A percentile compares a stretch with the other conserved stretches of the same genome.
These are phyloP conservation scores for Drosophila melanosoma DNA, from an alignment of 2,888 invertebrate genomes.

Conservation along the genomic window DNA sequence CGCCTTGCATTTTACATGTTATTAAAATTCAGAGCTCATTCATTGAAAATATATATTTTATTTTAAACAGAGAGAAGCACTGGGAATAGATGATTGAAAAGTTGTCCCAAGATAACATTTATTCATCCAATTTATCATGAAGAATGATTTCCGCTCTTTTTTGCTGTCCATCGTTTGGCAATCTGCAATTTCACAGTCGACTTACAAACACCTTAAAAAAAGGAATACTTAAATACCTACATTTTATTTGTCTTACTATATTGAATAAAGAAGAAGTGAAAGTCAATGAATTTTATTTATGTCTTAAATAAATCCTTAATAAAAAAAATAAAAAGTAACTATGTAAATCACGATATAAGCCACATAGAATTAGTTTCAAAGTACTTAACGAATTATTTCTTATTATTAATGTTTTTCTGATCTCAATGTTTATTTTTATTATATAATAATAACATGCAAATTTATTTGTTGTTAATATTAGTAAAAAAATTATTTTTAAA, in stretches of 20 bases:
- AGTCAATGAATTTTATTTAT: background rate
- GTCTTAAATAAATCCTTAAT: background rate
- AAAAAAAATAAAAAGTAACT: too few species aligned
- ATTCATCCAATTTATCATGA: background rate
- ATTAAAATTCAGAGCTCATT: too few species aligned
- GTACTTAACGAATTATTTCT: background rate
- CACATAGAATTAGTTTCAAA: background rate
- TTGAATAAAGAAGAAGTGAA: background rate
- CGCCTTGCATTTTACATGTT: background rate
- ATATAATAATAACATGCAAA: too few species aligned
- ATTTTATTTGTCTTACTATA: slow-evolving; percentile 7
- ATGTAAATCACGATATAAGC: background rate
- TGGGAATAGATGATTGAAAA: background rate
- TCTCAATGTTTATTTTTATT: background rate
- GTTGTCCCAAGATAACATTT: background rate
- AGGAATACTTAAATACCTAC: slow-evolving; percentile 19
- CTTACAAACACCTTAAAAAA: background rate
- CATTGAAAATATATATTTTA: background rate
- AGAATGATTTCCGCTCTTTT: background rate
- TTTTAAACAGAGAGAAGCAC: background rate
- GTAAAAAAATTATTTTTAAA: slow-evolving; percentile 1
- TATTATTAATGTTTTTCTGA: background rate
- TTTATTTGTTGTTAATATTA: too few species aligned
- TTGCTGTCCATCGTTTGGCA: background rate
- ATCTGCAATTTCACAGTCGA: slow-evolving; percentile 1